Evolutionary conservation across 2,888 invertebrate genomes (phyloP), one percentile per base, ranked within the genome.

Genomic region (Drosophila sordidula): DNA sequence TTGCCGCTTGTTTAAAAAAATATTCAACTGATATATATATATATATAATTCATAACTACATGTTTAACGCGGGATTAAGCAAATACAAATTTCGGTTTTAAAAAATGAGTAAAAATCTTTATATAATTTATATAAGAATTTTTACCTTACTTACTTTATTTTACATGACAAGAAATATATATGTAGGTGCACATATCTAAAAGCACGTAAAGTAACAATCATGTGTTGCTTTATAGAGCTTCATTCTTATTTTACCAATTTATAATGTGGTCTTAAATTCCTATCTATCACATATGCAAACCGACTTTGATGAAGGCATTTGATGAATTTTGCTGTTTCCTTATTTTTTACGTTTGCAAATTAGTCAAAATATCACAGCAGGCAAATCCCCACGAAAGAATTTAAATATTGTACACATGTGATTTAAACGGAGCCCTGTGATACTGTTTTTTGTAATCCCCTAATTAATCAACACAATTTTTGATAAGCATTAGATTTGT

Each of bases 281-380:
- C 49, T 59, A 82, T 82, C 70, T 66, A 87, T 82, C 88, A 82
- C 25, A 22, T 46, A 69, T 51, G 49, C 51, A 59, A 64, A 57
- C 67, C 64, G 67, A 56, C 51, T 75, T 78, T 72, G 65, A 34
- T 64, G 51, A 50, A 58, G 50, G 38, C 54, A 41, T 63, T 86
- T 82, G 82, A 82, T 76, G 79, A 82, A 87, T 82, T 85, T 87
- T 61, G 32, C 55, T 18, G 42, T 14, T 44, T 49, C n/a, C 39
- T 12, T 52, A 18, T 18, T 70, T 69, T 70, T 44, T 38, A 55
- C 36, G 26, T 47, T 54, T 22, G 49, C 52, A 71, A 84, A 84
- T 74, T 74, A 71, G 58, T 77, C 75, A 80, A 68, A 65, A 70
- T 75, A 76, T 75, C 82, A 72, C 62, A 56, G 25, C 1, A 57